Evolutionary conservation across 1,140 invertebrate genomes (phyloP), one percentile per base, ranked within the genome.

Genomic region (Drosophila elegans): DNA sequence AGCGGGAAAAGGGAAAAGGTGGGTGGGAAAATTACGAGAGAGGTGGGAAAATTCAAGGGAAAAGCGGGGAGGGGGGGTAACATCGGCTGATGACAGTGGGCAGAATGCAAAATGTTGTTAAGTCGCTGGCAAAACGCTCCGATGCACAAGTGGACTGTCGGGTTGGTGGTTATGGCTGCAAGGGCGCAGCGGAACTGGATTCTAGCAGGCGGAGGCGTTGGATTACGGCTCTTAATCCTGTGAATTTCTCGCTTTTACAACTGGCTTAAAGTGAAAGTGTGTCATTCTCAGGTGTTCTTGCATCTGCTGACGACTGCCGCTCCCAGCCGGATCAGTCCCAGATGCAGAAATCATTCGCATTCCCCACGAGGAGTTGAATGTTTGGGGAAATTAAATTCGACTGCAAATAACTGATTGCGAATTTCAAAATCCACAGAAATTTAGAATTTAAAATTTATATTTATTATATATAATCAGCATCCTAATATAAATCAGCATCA

Each of bases 81-180:
- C 68, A 71, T 71, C 68, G 68, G 52, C 51, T 57, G 68, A 57
- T 71, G 64, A 71, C 68, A 72, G 68, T 72, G 68, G 68, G 66
- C 66, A 72, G 66, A 72, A 72, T 72, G 68, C 44, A 71, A 72
- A 72, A 72, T 72, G 68, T 72, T 72, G 68, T 72, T 72, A 72
- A 72, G 68, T 72, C 68, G 68, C 68, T 57, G 68, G 44, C 66
- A 49, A 49, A 72, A 72, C 68, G 68, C 68, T 72, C 66, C 68
- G 49, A 48, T 72, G 68, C 68, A 71, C 68, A 72, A 72, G 68
- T 72, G 68, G 64, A 72, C 68, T 71, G 68, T 72, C 34, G 67
- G 67, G 38, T 57, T 72, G 66, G 68, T 72, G 68, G 68, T 72
- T 72, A 72, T 57, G 68, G 66, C 39, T 39, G 67, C 49, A 39